A percentile compares a stretch with the other conserved stretches of the same genome.
These are phyloP conservation scores for Drosophila anomelani DNA, from an alignment of 2,888 invertebrate genomes.

Conservation along the genomic window DNA sequence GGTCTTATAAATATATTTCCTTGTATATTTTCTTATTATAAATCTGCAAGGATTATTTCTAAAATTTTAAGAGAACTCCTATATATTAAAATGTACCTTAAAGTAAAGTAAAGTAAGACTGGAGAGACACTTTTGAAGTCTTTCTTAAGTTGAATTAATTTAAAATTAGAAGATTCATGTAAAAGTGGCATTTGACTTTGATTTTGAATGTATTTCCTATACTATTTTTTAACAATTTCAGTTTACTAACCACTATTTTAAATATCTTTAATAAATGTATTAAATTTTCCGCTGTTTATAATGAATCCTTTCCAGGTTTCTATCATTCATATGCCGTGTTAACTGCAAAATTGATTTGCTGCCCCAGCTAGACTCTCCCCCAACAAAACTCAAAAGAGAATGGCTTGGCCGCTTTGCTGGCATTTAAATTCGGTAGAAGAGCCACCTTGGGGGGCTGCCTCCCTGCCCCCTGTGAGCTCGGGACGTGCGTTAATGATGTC, in stretches of 20 bases:
- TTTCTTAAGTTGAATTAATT: not conserved
- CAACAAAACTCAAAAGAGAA: not conserved
- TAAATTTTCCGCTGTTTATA: not conserved
- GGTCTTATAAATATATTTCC: not conserved
- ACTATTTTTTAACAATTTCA: not conserved
- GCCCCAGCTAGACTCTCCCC: not conserved
- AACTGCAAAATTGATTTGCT: slow-evolving; percentile 44
- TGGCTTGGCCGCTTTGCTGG: slow-evolving; percentile 30
- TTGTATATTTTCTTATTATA: not conserved
- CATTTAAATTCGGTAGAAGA: slow-evolving; percentile 39
- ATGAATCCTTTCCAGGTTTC: not conserved
- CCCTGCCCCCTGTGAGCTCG: slow-evolving; percentile 8
- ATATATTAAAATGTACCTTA: not conserved
- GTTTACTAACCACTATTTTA: not conserved
- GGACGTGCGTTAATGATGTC: slow-evolving; percentile 49
- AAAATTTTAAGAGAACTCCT: not conserved
- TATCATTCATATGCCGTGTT: slow-evolving; percentile 41
- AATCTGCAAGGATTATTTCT: not conserved
- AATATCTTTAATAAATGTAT: not conserved
- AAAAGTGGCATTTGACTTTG: not conserved
- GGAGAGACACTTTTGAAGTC: not conserved
- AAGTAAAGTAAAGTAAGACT: not conserved
- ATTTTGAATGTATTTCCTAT: not conserved
- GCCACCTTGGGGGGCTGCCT: slow-evolving; percentile 14
- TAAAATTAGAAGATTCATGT: not conserved